Base-by-base conservation (phyloP, 1,140 invertebrate genomes). In the Propsilocerus akamusi region DNA sequence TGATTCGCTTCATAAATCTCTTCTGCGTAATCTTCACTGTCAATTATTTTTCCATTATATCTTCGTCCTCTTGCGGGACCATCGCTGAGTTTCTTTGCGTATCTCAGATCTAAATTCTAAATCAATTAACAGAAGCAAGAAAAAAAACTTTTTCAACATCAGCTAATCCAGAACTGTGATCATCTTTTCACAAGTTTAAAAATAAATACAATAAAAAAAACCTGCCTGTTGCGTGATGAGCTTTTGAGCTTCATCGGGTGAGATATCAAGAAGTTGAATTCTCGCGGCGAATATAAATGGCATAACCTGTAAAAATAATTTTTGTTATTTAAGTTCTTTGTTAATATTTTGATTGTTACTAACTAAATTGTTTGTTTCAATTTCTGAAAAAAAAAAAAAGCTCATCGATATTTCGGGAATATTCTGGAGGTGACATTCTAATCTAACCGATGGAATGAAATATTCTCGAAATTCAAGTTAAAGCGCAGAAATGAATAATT, bases 1-100 rank as follows among this genome's bases (percentile, higher is more conserved):
- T 79, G 76, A 52, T 71, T 70, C 2, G 76, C 76, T 48, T 74
- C 61, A 57, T 78, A 78, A 23, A 77, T 74, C 64, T 78, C 75
- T 63, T 79, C 76, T 23, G 75, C 63, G 48, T 76, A 77, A 10
- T 78, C 70, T n/a, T 77, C 71, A 58, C 76, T 73, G 46, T 77
- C 69, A 46, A 74, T 74, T 53, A 72, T 71, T 12, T 67, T 62
- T n/a, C 73, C 73, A 54, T 73, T 72, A 53, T 68, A 72, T 49
- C 65, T 55, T 4, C 68, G 61, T 41, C 67, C 67, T 10, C 68
- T 68, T 41, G 71, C 56, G 4, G 67, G 64, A 48, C 67, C 65
- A 51, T 71, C 70, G 0, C 63, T 59, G 2, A 70, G 63, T 56
- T 72, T 71, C 2, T 70, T 69, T 1, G 71, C 69, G 56, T 65